Base-by-base conservation (phyloP, 2,113 vertebrate genomes). In the Grantiella picta region DNA sequence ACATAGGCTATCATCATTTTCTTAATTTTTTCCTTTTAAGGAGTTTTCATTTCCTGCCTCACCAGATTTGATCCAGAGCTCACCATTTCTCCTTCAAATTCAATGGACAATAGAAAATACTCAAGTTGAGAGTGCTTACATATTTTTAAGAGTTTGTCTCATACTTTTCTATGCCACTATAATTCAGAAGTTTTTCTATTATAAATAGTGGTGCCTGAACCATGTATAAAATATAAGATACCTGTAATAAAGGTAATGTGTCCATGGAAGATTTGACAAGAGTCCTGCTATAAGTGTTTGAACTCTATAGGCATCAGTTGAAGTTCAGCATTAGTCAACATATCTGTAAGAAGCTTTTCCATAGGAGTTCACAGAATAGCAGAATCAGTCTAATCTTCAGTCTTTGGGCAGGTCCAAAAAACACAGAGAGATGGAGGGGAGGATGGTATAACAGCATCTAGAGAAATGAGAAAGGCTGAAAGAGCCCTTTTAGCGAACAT, bases 331-430 rank as follows among this genome's bases (percentile, higher is more conserved):
- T 45, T 76, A 59, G 72, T 64, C 63, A 59, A 31, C 12, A 52
- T 4, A 28, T 24, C 49, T 3, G 2, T 33, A 63, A 89, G 28
- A 7, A 78, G 1, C 8, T 42, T 71, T 71, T 71, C 8, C 22
- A 9, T 1, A 25, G 5, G 3, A 33, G 0, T n/a, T 22, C 28
- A 8, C 1, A 52, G 4, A 56, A 21, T 25, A 49, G 14, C 4
- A 54, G 23, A 69, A 59, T 22, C 28, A 53, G 15, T 35, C 12
- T 52, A 40, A 33, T 15, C 13, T 57, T 87, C 11, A 38, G 31
- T 28, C 10, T 11, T 31, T 76, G 15, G 6, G 44, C 15, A 76
- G 18, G 2, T 63, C 19, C 36, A n/a, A 82, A 68, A 21, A 49
- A 21, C 13, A 10, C 31, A 83, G 45, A 25, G 9, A 54, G 23